Evolutionary conservation across 2,888 invertebrate genomes (phyloP), one percentile per base, ranked within the genome.

Genomic region (Embidobia sp.): DNA sequence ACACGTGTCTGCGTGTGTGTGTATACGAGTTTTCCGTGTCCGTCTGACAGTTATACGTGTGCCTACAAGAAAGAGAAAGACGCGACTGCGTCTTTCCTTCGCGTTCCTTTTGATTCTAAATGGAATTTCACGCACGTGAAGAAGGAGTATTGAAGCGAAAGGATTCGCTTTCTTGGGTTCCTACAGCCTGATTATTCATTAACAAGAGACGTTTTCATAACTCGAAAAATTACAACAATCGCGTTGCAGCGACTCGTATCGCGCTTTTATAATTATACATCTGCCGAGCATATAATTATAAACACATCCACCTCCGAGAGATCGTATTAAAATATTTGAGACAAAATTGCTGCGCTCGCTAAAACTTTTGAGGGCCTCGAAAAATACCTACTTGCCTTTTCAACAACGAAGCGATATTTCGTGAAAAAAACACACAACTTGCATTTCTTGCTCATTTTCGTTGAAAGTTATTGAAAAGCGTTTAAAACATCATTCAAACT

Each of bases 111-210:
- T 64, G 69, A 76, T 69, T 75, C 70, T 69, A 64, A 70, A 40
- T 42, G 40, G 51, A 69, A 29, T 76, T 76, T 70, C 76, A 69
- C 63, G 64, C 70, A 51, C 44, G 48, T 53, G 70, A 70, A 44
- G 42, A 19, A 64, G 61, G 46, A 63, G 63, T 70, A 46, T 64
- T 46, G 57, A 69, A 76, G 76, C 76, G 76, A 70, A 76, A 70
- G 57, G 70, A 67, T 63, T 22, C 76, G 70, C 76, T 76, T 76
- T 70, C 76, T 64, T 64, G 51, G 61, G 33, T 70, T 69, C 63
- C 63, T 69, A 75, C 61, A 69, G 51, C 75, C 61, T 55, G 53
- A 57, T 63, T 61, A 67, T 69, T 76, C 57, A 69, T 61, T 48
- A 75, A 67, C 53, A 31, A 46, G 67, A 55, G 44, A 67, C 40